Evolutionary conservation across 2,113 vertebrate species (phyloP).

Genomic region (Daphoenositta chrysoptera): DNA sequence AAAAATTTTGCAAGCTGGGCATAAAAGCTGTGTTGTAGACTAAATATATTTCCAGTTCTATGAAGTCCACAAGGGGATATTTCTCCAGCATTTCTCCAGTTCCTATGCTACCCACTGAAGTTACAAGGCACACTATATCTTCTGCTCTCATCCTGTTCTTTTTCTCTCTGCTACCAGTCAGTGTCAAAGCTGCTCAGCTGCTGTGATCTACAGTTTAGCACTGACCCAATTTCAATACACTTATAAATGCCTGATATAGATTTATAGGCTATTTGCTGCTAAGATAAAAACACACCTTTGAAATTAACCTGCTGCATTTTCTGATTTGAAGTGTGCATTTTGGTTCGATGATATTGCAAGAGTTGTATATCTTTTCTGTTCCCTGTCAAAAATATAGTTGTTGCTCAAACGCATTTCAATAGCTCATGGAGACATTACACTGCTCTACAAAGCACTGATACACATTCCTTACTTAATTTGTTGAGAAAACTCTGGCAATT

Average conservation of each 20-base stretch:
- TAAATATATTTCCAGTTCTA: constrained; percentile 60
- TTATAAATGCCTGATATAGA: not conserved
- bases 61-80: constrained; percentile 46
- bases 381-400: not conserved
- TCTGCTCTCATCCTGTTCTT: not conserved
- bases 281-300: not conserved
- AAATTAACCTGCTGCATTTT: not conserved
- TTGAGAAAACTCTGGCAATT: not conserved
- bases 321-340: not conserved
- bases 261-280: not conserved
- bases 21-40: constrained; percentile 43
- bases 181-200: not conserved
- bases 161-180: not conserved
- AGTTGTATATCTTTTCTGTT: not conserved
- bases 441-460: not conserved
- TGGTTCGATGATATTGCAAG: not conserved
- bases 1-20: constrained; percentile 67
- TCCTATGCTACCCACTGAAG: constrained; percentile 11
- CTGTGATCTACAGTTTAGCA: constrained; percentile 1
- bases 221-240: not conserved
- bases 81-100: constrained; percentile 35
- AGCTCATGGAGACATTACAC: not conserved
- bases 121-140: not conserved
- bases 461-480: not conserved
- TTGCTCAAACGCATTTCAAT: not conserved